Conservation (phyloP, 2,888 invertebrate genomes). For the Ommatoiulus sabulosus region DNA sequence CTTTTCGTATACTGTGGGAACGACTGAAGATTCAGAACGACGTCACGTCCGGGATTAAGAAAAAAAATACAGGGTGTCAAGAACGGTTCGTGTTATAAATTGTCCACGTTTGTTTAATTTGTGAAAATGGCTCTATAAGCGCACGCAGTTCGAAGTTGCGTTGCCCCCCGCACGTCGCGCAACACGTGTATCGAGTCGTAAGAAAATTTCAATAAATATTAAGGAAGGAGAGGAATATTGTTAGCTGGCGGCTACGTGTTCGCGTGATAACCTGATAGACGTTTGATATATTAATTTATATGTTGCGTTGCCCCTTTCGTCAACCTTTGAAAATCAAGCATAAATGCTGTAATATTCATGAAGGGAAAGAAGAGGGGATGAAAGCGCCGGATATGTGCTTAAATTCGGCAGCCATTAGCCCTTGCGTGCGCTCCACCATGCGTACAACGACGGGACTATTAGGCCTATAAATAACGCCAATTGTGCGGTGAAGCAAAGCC, state of each 20-base stretch:
- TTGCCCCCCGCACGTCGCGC: too few species aligned
- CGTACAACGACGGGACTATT: background rate
- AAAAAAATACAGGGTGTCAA: too few species aligned
- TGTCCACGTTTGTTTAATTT: too few species aligned
- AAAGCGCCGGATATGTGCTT: background rate
- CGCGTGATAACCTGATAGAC: background rate
- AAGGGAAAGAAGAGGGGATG: background rate
- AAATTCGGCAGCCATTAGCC: conserved; percentile 4
- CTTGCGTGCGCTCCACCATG: background rate
- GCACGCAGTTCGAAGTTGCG: too few species aligned
- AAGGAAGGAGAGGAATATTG: background rate
- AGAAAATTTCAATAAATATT: conserved; percentile 8
- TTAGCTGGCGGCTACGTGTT: background rate
- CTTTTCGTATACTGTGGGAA: too few species aligned
- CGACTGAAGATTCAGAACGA: too few species aligned
- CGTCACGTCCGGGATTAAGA: too few species aligned
- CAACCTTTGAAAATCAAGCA: background rate
- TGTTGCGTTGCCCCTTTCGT: background rate
- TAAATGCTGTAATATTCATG: conserved; percentile 21
- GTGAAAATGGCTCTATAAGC: too few species aligned
- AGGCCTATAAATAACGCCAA: conserved; percentile 6
- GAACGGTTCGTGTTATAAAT: too few species aligned
- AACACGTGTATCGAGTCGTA: conserved; percentile 3
- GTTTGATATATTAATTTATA: background rate
- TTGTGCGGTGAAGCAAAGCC: background rate